These are phyloP conservation scores for Pentamera pediparva DNA, from an alignment of 53 echinoderm and acorn worm genomes.

Conservation along the genomic window DNA sequence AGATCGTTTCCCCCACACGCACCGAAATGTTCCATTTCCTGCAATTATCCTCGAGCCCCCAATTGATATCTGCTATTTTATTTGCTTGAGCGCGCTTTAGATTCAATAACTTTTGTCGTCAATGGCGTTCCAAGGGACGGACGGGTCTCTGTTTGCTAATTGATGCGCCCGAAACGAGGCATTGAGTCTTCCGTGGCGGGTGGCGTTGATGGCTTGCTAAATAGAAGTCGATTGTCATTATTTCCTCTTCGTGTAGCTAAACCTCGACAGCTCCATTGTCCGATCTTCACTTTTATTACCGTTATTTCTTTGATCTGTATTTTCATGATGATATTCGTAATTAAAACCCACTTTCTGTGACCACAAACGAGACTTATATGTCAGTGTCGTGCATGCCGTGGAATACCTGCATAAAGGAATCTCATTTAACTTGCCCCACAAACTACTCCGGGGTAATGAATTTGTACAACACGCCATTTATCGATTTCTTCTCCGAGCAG, in stretches of 20 bases:
- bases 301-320: neutral
- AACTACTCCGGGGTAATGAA: conserved; percentile 31
- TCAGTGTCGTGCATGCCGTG: conserved; percentile 14
- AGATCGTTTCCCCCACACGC: conserved; percentile 27
- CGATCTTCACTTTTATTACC: neutral
- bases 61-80: conserved; percentile 7
- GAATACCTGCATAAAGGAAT: neutral
- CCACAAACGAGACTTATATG: neutral
- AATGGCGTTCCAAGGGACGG: neutral
- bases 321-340: neutral
- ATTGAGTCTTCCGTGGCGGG: neutral
- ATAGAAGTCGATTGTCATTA: neutral
- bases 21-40: conserved; percentile 22
- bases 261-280: neutral
- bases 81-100: no score
- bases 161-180: conserved; percentile 31
- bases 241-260: neutral
- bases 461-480: conserved; percentile 37
- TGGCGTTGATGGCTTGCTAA: neutral
- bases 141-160: neutral
- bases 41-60: conserved; percentile 13
- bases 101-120: no score
- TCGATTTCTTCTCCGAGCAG: conserved; percentile 17
- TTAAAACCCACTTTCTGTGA: neutral
- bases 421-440: conserved; percentile 21